Base-by-base conservation (phyloP, 2,888 invertebrate genomes). In the Lycaena phlaeas region DNA sequence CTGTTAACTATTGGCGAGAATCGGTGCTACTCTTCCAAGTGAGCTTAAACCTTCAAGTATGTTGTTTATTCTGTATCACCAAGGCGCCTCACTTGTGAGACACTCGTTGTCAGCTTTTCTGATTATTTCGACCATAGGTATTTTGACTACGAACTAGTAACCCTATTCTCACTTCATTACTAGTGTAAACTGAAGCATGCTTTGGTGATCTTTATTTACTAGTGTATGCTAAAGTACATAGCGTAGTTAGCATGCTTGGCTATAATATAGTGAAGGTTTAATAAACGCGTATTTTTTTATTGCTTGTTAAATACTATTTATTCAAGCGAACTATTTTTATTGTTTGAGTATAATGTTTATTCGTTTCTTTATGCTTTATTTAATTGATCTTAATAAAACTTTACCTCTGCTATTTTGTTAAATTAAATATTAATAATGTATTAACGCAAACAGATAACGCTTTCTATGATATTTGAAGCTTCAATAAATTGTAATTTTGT, bases 11-110 rank as follows among this genome's bases (percentile, higher is more conserved):
- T 70, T 74, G 72, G 71, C 71, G 67, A 74, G 61, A 68, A 56
- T 74, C 64, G 60, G 66, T 70, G 68, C 73, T 62, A 64, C 63
- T 68, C 65, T 68, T 72, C 68, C 73, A 73, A 77, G 75, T 74
- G 72, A 76, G 77, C 72, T 68, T 70, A 61, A 62, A 54, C 64
- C 62, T 64, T 60, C 61, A 58, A 54, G 57, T 66, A 59, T 61
- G 56, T 50, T 65, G 52, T 68, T 59, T 57, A 62, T 53, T 59
- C 56, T 61, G 53, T 51, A 62, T 60, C 66, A 59, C 49, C 64
- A 77, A 76, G 82, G 82, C 82, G 82, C 84, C 81, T 82, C 82
- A 84, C 82, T 84, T 84, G 82, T 84, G 82, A 78, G 73, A 82
- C 82, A 70, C 63, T 64, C 51, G 68, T 57, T 59, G 68, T 71